Percentiles rank a stretch among this genome's conserved stretches.
Evolutionary conservation across 2,888 invertebrate genomes (phyloP).

Genomic region (Entomobrya proxima): DNA sequence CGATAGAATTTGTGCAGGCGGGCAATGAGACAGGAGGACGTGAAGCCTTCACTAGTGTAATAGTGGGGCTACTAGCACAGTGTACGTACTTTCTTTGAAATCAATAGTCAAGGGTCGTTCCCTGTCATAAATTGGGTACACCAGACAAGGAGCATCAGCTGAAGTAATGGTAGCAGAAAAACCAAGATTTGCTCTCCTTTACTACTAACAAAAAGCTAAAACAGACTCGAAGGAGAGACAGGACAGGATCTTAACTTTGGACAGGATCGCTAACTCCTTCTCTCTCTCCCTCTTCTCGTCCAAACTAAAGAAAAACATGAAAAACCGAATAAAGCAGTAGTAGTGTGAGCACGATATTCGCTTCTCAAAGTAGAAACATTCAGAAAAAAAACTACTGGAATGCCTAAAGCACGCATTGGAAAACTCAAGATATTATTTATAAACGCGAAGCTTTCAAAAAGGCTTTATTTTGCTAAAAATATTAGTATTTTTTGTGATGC

Average conservation of each 20-base stretch:
- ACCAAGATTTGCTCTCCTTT: slow-evolving; percentile 37
- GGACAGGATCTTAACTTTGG: slow-evolving; percentile 34
- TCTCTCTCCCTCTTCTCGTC: neutral
- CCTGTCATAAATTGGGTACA: slow-evolving; percentile 64
- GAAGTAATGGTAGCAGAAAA: slow-evolving; percentile 37
- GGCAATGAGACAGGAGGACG: neutral
- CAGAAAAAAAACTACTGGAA: no score
- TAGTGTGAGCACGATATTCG: no score
- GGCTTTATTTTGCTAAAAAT: no score
- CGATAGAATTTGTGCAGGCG: neutral
- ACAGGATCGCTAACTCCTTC: slow-evolving; percentile 8
- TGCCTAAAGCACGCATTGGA: no score
- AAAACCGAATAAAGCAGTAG: neutral
- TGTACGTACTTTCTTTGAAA: slow-evolving; percentile 33
- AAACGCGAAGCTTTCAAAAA: no score
- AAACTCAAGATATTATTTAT: no score
- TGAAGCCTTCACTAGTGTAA: neutral
- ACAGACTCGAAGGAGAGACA: neutral
- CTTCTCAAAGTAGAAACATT: no score
- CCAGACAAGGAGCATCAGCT: slow-evolving; percentile 62
- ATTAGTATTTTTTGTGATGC: no score
- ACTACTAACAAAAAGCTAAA: neutral
- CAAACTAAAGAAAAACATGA: neutral
- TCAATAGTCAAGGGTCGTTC: slow-evolving; percentile 65
- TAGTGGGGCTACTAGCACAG: neutral